phyloP scores from a whole-genome alignment of 2,113 vertebrate species.

The Anas platyrhynchos region DNA sequence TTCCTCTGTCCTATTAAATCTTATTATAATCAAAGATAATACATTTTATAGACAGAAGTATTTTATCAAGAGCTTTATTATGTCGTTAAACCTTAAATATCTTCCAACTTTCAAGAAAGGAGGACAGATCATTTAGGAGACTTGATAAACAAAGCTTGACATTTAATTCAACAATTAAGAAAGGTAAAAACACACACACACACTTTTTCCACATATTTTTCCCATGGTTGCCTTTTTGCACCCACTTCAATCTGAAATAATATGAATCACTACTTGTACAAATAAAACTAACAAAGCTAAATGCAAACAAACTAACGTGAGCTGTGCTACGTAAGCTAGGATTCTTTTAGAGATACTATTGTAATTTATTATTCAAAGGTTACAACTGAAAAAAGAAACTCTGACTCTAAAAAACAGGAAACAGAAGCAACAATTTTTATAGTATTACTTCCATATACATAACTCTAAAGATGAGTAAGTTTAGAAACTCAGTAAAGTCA shows the following conservation, averaged over 20 bases:
- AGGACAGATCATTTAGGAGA: background rate
- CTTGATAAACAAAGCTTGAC: constrained; percentile 4
- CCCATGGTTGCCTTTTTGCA: background rate
- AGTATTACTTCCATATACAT: background rate
- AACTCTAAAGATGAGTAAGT: background rate
- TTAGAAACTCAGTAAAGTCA: background rate
- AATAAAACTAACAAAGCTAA: background rate
- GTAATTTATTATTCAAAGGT: background rate
- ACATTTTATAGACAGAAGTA: background rate
- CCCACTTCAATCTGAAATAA: background rate
- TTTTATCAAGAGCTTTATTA: constrained; percentile 16
- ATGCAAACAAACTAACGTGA: background rate
- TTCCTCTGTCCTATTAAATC: constrained; percentile 12
- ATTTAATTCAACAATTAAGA: background rate
- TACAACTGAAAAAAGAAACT: background rate
- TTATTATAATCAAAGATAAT: constrained; percentile 7
- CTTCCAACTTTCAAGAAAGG: background rate
- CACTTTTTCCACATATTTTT: background rate
- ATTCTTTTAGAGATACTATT: background rate
- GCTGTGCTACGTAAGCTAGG: background rate
- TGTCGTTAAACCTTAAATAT: background rate
- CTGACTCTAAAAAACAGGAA: background rate
- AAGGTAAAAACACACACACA: background rate
- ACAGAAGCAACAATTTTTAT: background rate
- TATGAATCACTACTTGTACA: background rate